phyloP scores from a whole-genome alignment of 1,140 invertebrate genomes.

The Pseudomyrmex concolor region DNA sequence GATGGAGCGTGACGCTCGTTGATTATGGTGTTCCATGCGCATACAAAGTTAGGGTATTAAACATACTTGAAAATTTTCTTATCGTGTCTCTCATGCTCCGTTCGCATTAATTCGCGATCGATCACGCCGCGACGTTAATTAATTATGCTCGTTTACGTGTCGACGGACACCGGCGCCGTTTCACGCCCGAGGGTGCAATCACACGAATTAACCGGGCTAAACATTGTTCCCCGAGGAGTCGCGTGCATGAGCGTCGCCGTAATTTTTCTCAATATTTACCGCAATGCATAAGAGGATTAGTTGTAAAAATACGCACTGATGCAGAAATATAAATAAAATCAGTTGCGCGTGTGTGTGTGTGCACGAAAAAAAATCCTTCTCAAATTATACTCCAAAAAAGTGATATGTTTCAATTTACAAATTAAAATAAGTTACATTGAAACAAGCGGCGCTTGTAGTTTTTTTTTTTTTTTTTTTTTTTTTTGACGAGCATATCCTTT shows the following conservation, averaged over 20 bases:
- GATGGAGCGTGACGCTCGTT: neutral
- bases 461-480: no score
- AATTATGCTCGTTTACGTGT: constrained; percentile 27
- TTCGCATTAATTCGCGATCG: constrained; percentile 42
- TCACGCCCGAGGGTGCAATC: neutral
- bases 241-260: constrained; percentile 2
- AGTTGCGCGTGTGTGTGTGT: no score
- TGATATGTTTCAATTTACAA: no score
- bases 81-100: constrained; percentile 2
- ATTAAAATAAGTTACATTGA: no score
- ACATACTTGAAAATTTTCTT: constrained; percentile 5
- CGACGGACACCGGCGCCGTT: constrained; percentile 1
- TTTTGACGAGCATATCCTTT: neutral
- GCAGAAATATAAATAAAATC: no score
- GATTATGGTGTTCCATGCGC: neutral
- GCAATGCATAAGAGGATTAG: neutral
- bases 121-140: constrained; percentile 50
- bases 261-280: neutral
- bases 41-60: constrained; percentile 12
- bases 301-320: no score
- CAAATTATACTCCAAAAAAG: no score
- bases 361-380: no score
- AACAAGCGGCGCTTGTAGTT: no score
- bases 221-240: neutral
- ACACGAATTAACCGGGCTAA: neutral